Base-by-base conservation (phyloP, 2,797 vertebrate genomes). In the Argentina silus region DNA sequence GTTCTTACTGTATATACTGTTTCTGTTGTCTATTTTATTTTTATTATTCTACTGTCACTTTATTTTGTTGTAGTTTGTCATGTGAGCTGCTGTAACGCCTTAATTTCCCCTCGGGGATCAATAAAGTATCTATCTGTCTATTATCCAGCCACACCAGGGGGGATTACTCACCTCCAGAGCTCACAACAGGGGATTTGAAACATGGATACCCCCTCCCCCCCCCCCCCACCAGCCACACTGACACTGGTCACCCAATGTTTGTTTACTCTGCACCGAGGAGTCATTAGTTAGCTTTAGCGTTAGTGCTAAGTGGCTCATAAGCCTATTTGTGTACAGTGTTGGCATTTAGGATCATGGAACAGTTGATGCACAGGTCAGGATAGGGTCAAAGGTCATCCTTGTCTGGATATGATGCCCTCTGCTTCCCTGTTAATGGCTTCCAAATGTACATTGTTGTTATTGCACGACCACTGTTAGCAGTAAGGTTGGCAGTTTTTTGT, bases 381-480 rank as follows among this genome's bases (percentile, higher is more conserved):
- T 17, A 6, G 75, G 83, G 85, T 87, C 83, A 81, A 67, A 88
- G 80, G 75, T 84, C 27, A 44, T 0, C 27, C 27, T 0, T 65
- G 3, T 50, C 3, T 66, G 73, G 83, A 81, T 80, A 23, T 48
- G 27, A 71, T 78, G 44, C 4, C 51, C 42, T 71, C 44, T 45
- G 42, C 71, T 78, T 36, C 27, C 4, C 27, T 36, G 27, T 4
- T 1, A 36, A 36, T 36, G 27, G 27, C 27, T 36, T 36, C 27
- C 27, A 4, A 36, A 36, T 36, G 27, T 2, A 36, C 27, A 36
- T 36, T 36, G 27, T 36, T 36, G 27, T 36, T 4, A 36, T 36
- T 36, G 27, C 27, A 4, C 2, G 27, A 36, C 1, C 27, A 36
- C 27, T 36, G 27, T 36, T 36, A 36, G 27, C 27, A 36, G 27